phyloP scores from a whole-genome alignment of 1,140 invertebrate genomes.

The Heliconius hermathena region DNA sequence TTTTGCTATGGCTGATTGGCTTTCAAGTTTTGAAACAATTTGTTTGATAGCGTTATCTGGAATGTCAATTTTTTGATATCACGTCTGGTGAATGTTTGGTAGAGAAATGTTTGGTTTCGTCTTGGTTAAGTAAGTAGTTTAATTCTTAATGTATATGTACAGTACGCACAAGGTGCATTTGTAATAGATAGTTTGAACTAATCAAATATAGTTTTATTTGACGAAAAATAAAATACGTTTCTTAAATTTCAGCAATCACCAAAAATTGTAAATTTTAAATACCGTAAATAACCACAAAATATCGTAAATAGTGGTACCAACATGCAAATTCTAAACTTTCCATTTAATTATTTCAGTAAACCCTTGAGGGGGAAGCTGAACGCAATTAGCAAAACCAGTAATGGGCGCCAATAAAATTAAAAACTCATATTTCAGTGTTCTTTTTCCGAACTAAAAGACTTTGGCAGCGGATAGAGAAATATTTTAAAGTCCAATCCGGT shows the following conservation, averaged over 20 bases:
- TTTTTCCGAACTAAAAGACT: constrained; percentile 53
- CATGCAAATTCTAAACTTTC: not conserved
- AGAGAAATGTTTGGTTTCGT: not conserved
- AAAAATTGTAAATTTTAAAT: not conserved
- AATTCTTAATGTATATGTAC: not conserved
- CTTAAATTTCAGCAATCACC: not conserved
- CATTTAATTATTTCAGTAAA: constrained; percentile 4
- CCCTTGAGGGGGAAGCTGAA: constrained; percentile 21
- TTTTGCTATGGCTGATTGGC: constrained; percentile 63
- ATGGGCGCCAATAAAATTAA: constrained; percentile 44
- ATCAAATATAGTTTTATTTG: not conserved
- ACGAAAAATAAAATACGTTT: not conserved
- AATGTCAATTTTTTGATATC: constrained; percentile 24
- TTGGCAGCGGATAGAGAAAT: constrained; percentile 67
- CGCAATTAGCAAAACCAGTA: constrained; percentile 35
- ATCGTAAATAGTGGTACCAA: not conserved
- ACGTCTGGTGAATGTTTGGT: not conserved
- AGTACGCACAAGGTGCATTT: not conserved
- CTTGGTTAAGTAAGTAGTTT: not conserved
- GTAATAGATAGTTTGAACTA: no score
- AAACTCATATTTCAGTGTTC: constrained; percentile 46
- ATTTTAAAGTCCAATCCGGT: constrained; percentile 74
- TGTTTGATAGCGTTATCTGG: constrained; percentile 27
- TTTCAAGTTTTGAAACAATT: constrained; percentile 40
- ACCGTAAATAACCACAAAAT: not conserved